phyloP scores from a whole-genome alignment of 2,113 vertebrate genomes.

The Bucco capensis region DNA sequence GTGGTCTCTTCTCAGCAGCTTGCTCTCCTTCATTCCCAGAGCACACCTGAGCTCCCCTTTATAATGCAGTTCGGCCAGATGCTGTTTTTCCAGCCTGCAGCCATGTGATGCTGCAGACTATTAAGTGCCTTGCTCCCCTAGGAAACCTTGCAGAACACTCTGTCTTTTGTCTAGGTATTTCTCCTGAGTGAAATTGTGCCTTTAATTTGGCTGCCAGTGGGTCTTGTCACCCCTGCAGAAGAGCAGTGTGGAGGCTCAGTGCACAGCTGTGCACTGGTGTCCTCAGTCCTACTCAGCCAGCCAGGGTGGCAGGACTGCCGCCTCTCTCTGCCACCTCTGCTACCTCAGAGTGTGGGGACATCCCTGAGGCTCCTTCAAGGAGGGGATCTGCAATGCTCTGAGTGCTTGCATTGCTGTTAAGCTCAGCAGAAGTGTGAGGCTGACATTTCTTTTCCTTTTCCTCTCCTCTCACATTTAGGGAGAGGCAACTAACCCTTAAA shows the following conservation, averaged over 20 bases:
- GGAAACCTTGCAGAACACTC: neutral
- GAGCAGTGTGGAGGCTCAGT: rapidly evolving
- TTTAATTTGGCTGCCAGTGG: neutral
- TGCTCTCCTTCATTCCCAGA: neutral
- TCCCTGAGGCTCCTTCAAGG: neutral
- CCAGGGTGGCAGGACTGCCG: neutral
- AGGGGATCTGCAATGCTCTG: neutral
- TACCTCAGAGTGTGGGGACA: rapidly evolving
- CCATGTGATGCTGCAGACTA: neutral
- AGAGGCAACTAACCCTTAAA: neutral
- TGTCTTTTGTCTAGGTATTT: neutral
- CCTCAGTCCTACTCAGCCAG: neutral
- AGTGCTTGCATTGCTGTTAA: neutral
- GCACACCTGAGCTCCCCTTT: neutral
- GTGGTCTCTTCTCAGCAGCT: neutral
- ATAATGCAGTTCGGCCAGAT: neutral
- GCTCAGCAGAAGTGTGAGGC: neutral
- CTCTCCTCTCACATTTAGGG: neutral
- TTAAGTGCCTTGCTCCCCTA: neutral
- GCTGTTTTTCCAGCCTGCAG: neutral
- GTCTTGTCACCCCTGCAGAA: neutral
- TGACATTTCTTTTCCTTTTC: neutral
- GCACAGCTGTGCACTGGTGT: neutral
- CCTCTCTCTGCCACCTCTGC: neutral
- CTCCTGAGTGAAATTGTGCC: neutral